Percentiles rank a stretch among this genome's conserved stretches.
phyloP scores from a whole-genome alignment of 2,797 vertebrate genomes.

The Pseudochirops corinnae region DNA sequence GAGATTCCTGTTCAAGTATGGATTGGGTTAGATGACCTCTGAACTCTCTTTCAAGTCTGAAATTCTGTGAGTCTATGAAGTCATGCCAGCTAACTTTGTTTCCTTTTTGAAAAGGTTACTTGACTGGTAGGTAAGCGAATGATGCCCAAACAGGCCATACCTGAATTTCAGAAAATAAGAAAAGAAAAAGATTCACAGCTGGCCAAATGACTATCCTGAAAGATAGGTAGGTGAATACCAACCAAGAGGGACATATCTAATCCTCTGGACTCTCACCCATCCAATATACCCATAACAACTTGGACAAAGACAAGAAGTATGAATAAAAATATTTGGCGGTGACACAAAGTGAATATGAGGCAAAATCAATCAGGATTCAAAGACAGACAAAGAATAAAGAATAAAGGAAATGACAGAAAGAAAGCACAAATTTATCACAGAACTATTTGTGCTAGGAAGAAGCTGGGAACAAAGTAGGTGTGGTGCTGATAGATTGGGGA shows the following conservation, averaged over 20 bases:
- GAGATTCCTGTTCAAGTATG: background rate
- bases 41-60: background rate
- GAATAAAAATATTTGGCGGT: background rate
- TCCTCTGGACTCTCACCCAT: background rate
- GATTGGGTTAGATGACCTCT: background rate
- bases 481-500: background rate
- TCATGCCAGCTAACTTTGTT: background rate
- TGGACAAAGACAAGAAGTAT: background rate
- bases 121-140: background rate
- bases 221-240: background rate
- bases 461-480: background rate
- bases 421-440: background rate
- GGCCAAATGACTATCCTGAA: background rate
- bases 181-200: background rate
- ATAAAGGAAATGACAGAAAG: background rate
- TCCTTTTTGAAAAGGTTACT: constrained; percentile 8
- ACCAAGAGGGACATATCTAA: background rate
- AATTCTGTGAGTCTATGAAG: background rate
- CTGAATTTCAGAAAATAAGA: background rate
- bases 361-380: background rate
- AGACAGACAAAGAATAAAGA: background rate
- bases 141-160: background rate
- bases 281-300: background rate
- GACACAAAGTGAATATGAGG: background rate
- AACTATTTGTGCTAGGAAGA: background rate